Evolutionary conservation across 2,113 vertebrate genomes (phyloP).

Genomic region (Apaloderma vittatum): DNA sequence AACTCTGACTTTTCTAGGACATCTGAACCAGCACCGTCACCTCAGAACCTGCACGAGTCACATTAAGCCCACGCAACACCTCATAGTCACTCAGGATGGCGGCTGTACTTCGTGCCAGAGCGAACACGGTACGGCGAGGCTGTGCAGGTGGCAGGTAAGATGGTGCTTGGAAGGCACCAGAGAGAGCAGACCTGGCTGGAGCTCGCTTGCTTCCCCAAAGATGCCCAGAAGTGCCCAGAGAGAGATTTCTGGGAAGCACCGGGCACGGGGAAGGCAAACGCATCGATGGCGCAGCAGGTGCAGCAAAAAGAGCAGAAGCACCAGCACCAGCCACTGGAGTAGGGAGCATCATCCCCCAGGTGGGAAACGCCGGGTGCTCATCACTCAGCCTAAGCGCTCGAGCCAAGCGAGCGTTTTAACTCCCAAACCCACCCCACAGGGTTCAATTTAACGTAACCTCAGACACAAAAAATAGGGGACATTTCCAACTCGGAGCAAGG

Average conservation of each 20-base stretch:
- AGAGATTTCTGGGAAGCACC: neutral
- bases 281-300: accelerated
- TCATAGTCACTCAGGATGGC: neutral
- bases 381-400: neutral
- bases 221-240: neutral
- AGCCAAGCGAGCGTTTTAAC: neutral
- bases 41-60: too few relatives aligned
- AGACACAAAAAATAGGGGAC: neutral
- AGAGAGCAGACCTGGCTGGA: too few relatives aligned
- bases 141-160: too few relatives aligned
- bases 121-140: too few relatives aligned
- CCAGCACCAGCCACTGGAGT: neutral
- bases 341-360: neutral
- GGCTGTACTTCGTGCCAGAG: accelerated
- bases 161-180: neutral
- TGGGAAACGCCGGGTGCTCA: neutral
- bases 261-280: accelerated
- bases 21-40: neutral
- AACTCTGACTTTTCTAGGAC: neutral
- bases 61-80: accelerated
- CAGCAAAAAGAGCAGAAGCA: neutral
- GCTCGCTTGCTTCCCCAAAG: neutral
- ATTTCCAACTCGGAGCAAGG: neutral
- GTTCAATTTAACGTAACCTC: neutral
- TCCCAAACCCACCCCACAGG: neutral